These are phyloP conservation scores for Epizoanthus rinbou DNA, from an alignment of 92 coral and sea anemone genomes.

Conservation along the genomic window DNA sequence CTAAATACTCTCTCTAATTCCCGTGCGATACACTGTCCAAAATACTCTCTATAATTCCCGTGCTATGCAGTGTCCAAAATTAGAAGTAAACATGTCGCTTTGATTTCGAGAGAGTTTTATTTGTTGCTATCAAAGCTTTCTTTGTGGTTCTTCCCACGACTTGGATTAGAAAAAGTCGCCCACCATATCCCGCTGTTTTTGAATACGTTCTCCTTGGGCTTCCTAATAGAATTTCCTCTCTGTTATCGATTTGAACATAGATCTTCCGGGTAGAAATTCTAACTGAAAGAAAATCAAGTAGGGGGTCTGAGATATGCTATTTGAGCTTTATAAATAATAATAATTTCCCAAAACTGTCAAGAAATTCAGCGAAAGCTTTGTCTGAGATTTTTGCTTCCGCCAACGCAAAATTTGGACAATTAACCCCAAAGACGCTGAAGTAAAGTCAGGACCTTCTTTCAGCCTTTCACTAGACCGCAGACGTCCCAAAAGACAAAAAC, in stretches of 20 bases:
- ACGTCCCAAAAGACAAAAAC: no score
- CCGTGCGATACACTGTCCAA: no score
- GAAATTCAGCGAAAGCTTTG: background rate
- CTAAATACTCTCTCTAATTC: no score
- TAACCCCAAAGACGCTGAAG: no score
- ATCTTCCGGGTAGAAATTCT: conserved; percentile 23
- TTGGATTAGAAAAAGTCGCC: background rate
- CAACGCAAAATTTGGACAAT: background rate
- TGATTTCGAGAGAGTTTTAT: background rate
- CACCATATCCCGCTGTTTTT: background rate
- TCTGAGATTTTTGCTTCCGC: background rate
- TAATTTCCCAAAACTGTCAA: background rate
- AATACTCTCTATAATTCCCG: no score
- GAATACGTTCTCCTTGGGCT: background rate
- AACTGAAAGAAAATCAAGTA: background rate
- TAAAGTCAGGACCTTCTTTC: no score
- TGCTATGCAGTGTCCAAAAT: no score
- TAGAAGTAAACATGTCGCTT: conserved; percentile 1
- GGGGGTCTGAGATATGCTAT: background rate
- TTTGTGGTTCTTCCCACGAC: background rate
- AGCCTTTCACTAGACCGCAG: no score
- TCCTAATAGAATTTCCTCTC: background rate
- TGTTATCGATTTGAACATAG: conserved; percentile 6
- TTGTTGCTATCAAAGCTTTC: background rate
- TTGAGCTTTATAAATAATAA: conserved; percentile 6